Conservation (phyloP, 2,797 vertebrate genomes). For the Pangasius sanitwongsei region DNA sequence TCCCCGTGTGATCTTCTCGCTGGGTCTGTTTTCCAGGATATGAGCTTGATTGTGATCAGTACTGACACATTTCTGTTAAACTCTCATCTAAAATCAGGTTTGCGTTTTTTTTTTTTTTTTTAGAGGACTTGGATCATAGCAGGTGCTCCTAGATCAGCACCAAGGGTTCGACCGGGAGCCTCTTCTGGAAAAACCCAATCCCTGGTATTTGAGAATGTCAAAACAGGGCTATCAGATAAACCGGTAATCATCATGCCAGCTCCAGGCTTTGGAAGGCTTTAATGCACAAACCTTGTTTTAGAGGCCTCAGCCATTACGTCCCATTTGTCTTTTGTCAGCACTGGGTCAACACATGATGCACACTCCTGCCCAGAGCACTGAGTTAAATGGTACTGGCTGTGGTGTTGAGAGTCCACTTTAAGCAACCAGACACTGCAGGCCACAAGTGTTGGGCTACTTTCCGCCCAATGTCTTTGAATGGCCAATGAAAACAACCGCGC, state of each 20-base stretch:
- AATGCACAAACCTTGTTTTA: constrained; percentile 59
- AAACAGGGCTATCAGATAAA: constrained; percentile 64
- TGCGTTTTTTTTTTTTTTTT: background rate
- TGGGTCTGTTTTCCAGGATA: constrained; percentile 53
- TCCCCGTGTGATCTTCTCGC: background rate
- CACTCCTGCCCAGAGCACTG: constrained; percentile 57
- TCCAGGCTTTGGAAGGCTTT: constrained; percentile 58
- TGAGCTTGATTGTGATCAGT: constrained; percentile 26
- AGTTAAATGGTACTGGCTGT: constrained; percentile 61
- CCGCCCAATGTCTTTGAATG: constrained; percentile 26
- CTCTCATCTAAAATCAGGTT: constrained; percentile 17
- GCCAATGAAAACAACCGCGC: constrained; percentile 54
- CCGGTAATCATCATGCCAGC: constrained; percentile 58
- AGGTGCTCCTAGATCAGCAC: constrained; percentile 32
- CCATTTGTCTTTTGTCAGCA: constrained; percentile 65
- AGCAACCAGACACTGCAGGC: constrained; percentile 59
- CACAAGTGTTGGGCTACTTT: constrained; percentile 37
- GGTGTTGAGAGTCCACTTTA: constrained; percentile 59
- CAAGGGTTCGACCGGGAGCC: constrained; percentile 52
- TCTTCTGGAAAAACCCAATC: constrained; percentile 65
- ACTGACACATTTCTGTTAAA: constrained; percentile 22
- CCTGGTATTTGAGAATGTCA: constrained; percentile 69
- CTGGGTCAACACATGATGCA: constrained; percentile 61
- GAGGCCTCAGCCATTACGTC: constrained; percentile 58
- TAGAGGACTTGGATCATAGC: background rate